Evolutionary conservation across 2,113 vertebrate species (phyloP).

Genomic region (Paracanthobrama guichenoti): DNA sequence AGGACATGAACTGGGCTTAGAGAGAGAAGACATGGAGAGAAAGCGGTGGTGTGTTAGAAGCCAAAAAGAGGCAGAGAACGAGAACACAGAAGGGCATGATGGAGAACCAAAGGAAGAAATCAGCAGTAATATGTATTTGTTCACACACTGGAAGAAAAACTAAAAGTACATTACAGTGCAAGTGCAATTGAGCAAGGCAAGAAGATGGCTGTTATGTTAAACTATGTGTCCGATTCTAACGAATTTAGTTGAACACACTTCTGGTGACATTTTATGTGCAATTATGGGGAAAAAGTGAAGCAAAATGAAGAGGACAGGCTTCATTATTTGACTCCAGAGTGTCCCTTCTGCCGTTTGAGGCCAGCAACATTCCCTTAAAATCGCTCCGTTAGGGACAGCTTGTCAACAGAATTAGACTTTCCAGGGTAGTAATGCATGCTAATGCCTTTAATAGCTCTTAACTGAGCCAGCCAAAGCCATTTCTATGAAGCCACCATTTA

Average conservation of each 20-base stretch:
- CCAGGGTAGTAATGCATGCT: slow-evolving; percentile 26
- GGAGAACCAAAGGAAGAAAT: slow-evolving; percentile 35
- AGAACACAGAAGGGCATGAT: slow-evolving; percentile 15
- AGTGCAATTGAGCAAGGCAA: not conserved
- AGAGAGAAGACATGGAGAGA: slow-evolving; percentile 65
- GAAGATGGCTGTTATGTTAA: slow-evolving; percentile 3
- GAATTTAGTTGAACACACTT: slow-evolving; percentile 1
- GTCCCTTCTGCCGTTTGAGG: not conserved
- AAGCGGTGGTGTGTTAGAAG: slow-evolving; percentile 62
- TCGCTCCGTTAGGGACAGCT: not conserved
- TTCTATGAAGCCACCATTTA: slow-evolving; percentile 9
- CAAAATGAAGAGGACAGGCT: slow-evolving; percentile 2
- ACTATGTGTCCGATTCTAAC: not conserved
- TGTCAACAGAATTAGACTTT: slow-evolving; percentile 33
- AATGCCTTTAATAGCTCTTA: slow-evolving; percentile 40
- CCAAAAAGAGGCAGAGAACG: slow-evolving; percentile 49
- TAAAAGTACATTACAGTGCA: not conserved
- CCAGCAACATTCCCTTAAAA: slow-evolving; percentile 15
- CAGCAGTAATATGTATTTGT: not conserved
- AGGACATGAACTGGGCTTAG: slow-evolving; percentile 6
- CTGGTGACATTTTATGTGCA: not conserved
- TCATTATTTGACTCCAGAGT: not conserved
- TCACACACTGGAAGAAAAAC: not conserved
- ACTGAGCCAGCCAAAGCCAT: not conserved
- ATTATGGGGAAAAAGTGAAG: slow-evolving; percentile 16